Evolutionary conservation across 2,113 vertebrate species (phyloP).

Genomic region (Lagopus leucura): DNA sequence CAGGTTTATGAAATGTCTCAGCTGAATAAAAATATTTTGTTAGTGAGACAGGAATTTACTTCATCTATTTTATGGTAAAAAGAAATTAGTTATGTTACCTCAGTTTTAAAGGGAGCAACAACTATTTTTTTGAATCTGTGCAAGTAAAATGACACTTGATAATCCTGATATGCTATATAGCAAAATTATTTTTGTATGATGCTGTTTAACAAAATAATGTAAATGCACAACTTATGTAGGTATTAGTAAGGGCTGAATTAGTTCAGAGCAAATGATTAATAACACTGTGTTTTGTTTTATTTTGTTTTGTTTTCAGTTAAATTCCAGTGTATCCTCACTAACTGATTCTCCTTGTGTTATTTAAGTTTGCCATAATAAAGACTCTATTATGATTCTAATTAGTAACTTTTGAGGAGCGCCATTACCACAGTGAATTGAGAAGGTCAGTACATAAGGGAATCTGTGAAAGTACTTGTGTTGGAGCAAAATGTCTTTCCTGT

Average conservation of each 20-base stretch:
- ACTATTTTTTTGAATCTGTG: neutral
- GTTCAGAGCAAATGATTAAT: neutral
- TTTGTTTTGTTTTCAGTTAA: neutral
- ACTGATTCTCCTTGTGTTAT: neutral
- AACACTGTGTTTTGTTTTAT: neutral
- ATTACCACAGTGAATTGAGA: neutral
- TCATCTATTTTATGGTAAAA: constrained; percentile 37
- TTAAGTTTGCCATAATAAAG: neutral
- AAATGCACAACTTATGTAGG: neutral
- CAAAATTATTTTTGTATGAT: neutral
- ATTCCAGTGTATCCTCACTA: neutral
- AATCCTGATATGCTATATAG: neutral
- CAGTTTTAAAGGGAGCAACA: constrained; percentile 27
- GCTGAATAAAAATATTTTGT: constrained; percentile 48
- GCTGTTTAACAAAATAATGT: neutral
- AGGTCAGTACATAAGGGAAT: neutral
- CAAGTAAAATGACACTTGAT: constrained; percentile 1
- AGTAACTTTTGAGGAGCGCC: neutral
- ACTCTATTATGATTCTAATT: neutral
- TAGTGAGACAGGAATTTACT: constrained; percentile 10
- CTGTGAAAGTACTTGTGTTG: neutral
- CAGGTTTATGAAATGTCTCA: constrained; percentile 51
- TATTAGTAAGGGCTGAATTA: neutral
- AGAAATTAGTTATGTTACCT: constrained; percentile 43
- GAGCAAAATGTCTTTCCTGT: neutral